Evolutionary conservation across 2,888 invertebrate genomes (phyloP).

Genomic region (Antheraea assamensis): DNA sequence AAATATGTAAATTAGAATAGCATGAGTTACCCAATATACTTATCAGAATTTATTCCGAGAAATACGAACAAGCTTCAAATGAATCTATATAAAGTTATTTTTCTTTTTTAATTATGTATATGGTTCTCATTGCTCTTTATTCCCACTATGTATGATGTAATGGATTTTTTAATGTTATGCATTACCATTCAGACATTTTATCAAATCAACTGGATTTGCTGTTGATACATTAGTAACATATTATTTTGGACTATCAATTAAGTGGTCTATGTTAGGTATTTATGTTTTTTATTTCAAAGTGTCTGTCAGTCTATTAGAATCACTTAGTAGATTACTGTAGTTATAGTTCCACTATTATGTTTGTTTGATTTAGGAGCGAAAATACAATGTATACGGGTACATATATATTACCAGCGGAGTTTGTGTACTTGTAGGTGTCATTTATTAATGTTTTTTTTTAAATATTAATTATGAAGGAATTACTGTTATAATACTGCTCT

Average conservation of each 20-base stretch:
- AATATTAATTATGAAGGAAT: not conserved
- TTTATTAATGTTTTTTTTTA: not conserved
- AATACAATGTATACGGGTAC: not conserved
- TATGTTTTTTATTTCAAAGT: not conserved
- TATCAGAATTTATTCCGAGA: not conserved
- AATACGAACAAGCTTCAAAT: not conserved
- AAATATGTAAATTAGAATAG: not conserved
- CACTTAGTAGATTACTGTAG: not conserved
- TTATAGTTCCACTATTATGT: not conserved
- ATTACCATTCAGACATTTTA: not conserved
- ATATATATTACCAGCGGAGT: constrained; percentile 7
- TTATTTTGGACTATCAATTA: not conserved
- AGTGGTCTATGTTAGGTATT: not conserved
- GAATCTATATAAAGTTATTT: not conserved
- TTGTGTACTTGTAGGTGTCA: not conserved
- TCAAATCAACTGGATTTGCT: constrained; percentile 4
- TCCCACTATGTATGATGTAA: not conserved
- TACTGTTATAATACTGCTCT: not conserved
- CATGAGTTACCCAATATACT: not conserved
- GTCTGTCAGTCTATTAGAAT: not conserved
- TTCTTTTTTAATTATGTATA: too few species aligned
- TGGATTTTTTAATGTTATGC: not conserved
- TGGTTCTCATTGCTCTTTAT: not conserved
- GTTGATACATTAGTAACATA: not conserved
- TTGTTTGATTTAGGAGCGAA: not conserved